Conservation (phyloP, 2,113 vertebrate genomes). For the Ovibos moschatus region DNA sequence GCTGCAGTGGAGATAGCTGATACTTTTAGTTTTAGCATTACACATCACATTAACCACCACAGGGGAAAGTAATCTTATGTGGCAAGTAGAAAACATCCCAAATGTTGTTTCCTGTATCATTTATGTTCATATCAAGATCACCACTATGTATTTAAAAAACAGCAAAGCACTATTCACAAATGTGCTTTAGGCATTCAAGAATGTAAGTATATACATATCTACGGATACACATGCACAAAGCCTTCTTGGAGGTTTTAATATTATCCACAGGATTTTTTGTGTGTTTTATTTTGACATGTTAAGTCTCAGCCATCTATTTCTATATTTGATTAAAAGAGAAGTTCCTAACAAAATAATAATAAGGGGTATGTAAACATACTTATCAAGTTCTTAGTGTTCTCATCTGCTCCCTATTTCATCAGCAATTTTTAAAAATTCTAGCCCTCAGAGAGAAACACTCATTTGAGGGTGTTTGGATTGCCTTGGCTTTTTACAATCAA, state of each 20-base stretch:
- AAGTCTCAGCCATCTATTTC: background rate
- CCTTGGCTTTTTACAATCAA: background rate
- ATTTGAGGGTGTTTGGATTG: background rate
- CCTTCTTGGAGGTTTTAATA: background rate
- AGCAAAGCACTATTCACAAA: background rate
- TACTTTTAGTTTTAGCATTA: background rate
- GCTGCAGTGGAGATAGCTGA: background rate
- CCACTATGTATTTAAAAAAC: background rate
- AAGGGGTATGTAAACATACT: background rate
- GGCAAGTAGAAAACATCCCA: background rate
- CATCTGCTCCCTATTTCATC: background rate
- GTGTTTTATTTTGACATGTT: background rate
- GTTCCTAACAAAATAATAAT: background rate
- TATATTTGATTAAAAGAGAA: slow-evolving; percentile 14
- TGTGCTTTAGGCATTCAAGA: background rate
- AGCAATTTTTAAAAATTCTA: background rate
- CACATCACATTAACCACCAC: background rate
- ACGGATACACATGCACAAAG: background rate
- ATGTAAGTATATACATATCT: background rate
- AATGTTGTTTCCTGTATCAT: background rate
- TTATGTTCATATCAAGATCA: background rate
- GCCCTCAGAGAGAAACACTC: background rate
- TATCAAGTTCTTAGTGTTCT: background rate
- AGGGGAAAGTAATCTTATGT: background rate
- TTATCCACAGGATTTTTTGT: background rate